Base-by-base conservation (phyloP, 2,797 vertebrate genomes). In the Oceanodroma leucorhoa region DNA sequence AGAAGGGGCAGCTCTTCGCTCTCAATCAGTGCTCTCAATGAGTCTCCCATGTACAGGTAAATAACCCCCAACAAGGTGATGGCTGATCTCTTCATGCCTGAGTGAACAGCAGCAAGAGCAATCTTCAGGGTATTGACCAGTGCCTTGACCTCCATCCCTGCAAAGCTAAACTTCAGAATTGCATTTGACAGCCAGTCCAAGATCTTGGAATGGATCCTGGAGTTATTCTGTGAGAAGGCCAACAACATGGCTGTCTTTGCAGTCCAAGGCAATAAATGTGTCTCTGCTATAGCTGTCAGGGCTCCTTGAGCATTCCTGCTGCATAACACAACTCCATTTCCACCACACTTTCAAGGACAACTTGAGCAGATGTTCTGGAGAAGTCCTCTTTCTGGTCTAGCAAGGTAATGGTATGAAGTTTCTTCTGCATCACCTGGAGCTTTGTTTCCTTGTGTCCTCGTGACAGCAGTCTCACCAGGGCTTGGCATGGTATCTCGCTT, bases 91-190 rank as follows among this genome's bases (percentile, higher is more conserved):
- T 99, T 98, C 21, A 99, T 98, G 11, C 98, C 98, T 5, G 99
- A 99, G 95, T 99, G 99, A 76, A 98, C 98, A 6, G 98, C 99
- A 72, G 98, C 98, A 89, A 99, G 97, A 80, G 99, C 98, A 0
- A 98, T 99, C 97, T 99, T 99, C 65, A 99, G 98, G 45, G 99
- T 99, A 95, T 97, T 98, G 93, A 99, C 98, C 94, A 99, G 99
- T 41, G 95, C 98, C 89, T 99, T 99, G 75, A 99, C 99, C 53
- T 99, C 99, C 85, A 99, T 98, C 98, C 99, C 99, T 58, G 98
- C 95, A 96, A 99, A 99, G 48, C 99, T 99, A 97, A 99, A 99
- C 94, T 99, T 99, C 97, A 99, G 98, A 96, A 99, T 99, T 61
- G 99, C 98, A 71, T 98, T 98, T 40, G 99, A 97, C 55, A 99